Percentiles rank a stretch among this genome's conserved stretches.
phyloP scores from a whole-genome alignment of 2,113 vertebrate genomes.

The Mastomys natalensis region DNA sequence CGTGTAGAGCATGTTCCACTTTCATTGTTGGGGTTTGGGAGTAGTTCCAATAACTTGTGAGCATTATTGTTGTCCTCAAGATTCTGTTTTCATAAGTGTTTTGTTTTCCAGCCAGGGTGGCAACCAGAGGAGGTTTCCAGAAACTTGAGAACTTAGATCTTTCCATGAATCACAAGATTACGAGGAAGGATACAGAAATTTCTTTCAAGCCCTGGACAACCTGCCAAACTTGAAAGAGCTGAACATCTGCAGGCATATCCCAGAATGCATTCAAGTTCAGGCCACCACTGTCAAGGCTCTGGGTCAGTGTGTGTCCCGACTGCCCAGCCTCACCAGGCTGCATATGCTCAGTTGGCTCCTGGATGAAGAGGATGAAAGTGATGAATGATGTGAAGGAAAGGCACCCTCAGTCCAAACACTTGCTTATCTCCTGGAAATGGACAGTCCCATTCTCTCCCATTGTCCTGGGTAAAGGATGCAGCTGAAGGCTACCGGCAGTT shows the following conservation, averaged over 20 bases:
- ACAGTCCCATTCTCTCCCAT: conserved; percentile 52
- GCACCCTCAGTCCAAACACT: conserved; percentile 60
- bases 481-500: background rate
- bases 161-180: conserved; percentile 44
- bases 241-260: background rate
- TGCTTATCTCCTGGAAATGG: conserved; percentile 46
- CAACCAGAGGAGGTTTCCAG: conserved; percentile 69
- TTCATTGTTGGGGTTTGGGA: background rate
- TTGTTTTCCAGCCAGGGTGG: conserved; percentile 72
- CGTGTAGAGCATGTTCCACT: background rate
- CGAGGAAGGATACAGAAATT: conserved; percentile 77
- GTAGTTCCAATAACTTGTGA: background rate
- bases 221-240: conserved; percentile 54
- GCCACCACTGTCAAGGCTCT: conserved; percentile 58
- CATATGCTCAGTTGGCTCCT: conserved; percentile 65
- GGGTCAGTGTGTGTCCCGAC: conserved; percentile 42
- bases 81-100: background rate
- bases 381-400: conserved; percentile 66
- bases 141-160: conserved; percentile 64
- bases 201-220: conserved; percentile 68
- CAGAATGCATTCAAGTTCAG: conserved; percentile 46
- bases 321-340: conserved; percentile 29
- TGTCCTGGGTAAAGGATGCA: background rate
- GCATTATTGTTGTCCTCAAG: background rate
- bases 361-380: conserved; percentile 65